Percentiles rank a stretch among this genome's conserved stretches.
Conservation (phyloP, 2,113 vertebrate genomes). For the Okapia johnstoni region DNA sequence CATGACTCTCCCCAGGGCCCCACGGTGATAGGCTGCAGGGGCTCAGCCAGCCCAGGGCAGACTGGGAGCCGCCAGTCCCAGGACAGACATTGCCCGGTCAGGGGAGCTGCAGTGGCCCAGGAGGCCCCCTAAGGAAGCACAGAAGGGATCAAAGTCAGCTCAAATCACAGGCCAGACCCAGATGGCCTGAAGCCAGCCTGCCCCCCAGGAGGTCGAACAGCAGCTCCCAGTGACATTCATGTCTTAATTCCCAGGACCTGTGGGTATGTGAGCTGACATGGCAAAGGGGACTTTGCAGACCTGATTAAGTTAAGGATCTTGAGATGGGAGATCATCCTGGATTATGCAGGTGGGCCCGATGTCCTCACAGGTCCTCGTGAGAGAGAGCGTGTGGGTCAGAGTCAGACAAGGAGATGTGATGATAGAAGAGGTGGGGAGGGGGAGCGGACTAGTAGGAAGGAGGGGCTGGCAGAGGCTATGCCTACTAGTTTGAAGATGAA, state of each 20-base stretch:
- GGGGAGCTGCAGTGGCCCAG: not conserved
- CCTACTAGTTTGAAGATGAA: not conserved
- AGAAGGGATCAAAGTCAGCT: not conserved
- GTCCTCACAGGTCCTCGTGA: not conserved
- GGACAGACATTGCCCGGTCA: not conserved
- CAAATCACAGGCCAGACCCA: not conserved
- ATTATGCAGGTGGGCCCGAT: not conserved
- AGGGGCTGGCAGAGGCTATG: too few species aligned
- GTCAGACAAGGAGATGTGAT: not conserved
- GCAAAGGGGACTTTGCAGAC: not conserved
- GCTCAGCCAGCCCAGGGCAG: not conserved
- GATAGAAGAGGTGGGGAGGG: accelerated
- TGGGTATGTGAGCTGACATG: not conserved
- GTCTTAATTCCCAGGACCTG: not conserved
- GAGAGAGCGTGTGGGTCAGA: not conserved
- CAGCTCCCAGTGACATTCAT: not conserved
- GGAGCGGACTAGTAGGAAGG: too few species aligned
- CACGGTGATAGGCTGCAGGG: not conserved
- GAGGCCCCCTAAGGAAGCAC: not conserved
- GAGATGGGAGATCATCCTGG: not conserved
- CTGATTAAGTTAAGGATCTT: not conserved
- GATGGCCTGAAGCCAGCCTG: not conserved
- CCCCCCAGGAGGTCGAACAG: accelerated
- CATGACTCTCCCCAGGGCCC: not conserved
- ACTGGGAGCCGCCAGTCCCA: not conserved